These are phyloP conservation scores for Ichneumon xanthorius DNA, from an alignment of 2,888 invertebrate genomes.

Conservation along the genomic window DNA sequence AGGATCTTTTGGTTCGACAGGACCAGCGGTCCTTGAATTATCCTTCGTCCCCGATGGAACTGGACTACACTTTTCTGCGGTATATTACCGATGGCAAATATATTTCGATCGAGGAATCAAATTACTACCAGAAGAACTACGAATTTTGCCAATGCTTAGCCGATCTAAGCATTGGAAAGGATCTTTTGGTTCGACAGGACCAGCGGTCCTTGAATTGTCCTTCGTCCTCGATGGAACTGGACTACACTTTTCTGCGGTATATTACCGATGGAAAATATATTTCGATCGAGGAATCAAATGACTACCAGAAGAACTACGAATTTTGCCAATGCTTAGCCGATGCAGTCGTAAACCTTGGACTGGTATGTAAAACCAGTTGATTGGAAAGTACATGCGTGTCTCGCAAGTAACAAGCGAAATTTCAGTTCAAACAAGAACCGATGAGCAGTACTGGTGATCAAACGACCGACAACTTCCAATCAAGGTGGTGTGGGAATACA, in stretches of 20 bases:
- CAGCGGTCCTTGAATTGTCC: conserved; percentile 38
- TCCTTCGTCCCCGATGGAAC: conserved; percentile 34
- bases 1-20: conserved; percentile 78
- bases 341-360: not conserved
- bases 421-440: not conserved
- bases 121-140: not conserved
- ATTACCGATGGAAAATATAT: not conserved
- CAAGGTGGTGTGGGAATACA: conserved; percentile 13
- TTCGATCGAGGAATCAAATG: not conserved
- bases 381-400: not conserved
- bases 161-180: conserved; percentile 47
- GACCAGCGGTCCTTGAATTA: conserved; percentile 37
- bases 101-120: not conserved
- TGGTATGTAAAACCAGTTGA: not conserved
- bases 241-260: not conserved
- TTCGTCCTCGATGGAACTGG: conserved; percentile 25
- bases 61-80: not conserved
- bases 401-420: not conserved
- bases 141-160: not conserved
- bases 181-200: conserved; percentile 77
- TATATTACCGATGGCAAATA: not conserved
- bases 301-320: not conserved
- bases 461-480: conserved; percentile 26
- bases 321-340: not conserved
- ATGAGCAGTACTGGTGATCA: not conserved